Evolutionary conservation across 2,888 invertebrate genomes (phyloP), one percentile per base, ranked within the genome.

Genomic region (Phyllotreta cruciferae): DNA sequence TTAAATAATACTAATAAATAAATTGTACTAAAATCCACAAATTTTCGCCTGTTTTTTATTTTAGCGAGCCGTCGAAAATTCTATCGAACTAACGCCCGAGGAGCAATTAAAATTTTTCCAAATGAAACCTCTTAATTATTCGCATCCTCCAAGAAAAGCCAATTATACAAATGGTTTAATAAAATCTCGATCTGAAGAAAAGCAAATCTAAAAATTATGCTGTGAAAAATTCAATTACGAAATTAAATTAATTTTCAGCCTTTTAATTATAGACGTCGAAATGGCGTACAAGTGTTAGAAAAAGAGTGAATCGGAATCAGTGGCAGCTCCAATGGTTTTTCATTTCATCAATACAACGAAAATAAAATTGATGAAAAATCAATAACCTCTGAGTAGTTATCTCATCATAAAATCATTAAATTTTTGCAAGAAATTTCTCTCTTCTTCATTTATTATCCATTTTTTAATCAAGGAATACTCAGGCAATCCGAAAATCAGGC

Each of bases 201-300:
- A 61, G 70, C 66, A 62, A 68, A 66, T 70, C 68, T 66, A 68
- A 68, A 69, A 69, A 70, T 69, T 69, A 67, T 61, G 67, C 65
- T 66, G 62, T 63, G 74, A 81, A 80, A 80, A 80, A 80, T 80
- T 78, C 80, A 81, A 80, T 80, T 80, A 80, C 74, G 76, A 78
- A 80, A 80, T 80, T 78, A 80, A 81, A 80, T 81, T 81, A 81
- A 81, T 81, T 80, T 80, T 75, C 77, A 72, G 77, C 77, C 78
- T 80, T 79, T 80, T 79, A 80, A 80, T 80, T 79, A 79, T 74
- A 74, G 77, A 76, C 78, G 77, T 75, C 75, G 77, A 78, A 79
- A 79, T 79, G 79, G 78, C 77, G 77, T 75, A 73, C 72, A 71
- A 76, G 75, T 75, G 75, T 73, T 74, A 75, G 75, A 76, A 77